Evolutionary conservation across 2,113 vertebrate species (phyloP).

Genomic region (Chaetodon auriga): DNA sequence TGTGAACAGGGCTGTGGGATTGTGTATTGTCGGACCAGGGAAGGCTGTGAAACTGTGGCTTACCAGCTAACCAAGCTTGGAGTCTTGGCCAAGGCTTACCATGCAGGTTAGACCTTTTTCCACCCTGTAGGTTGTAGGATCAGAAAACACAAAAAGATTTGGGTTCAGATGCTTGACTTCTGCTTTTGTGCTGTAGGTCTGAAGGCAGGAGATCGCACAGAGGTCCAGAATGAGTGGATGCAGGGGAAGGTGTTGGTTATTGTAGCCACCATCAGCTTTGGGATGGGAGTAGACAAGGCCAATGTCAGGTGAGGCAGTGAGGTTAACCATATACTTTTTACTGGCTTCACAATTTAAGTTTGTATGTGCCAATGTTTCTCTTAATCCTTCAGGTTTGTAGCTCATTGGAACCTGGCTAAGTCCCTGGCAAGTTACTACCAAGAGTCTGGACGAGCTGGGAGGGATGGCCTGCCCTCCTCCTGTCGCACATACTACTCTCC

Average conservation of each 20-base stretch:
- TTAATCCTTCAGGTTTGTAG: slow-evolving; percentile 89
- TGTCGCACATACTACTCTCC: slow-evolving; percentile 96
- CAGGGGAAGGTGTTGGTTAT: slow-evolving; percentile 93
- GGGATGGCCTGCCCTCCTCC: slow-evolving; percentile 92
- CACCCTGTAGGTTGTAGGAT: neutral
- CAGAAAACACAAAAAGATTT: neutral
- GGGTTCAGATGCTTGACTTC: neutral
- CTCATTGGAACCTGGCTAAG: slow-evolving; percentile 98
- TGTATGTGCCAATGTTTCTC: neutral
- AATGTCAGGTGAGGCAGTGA: slow-evolving; percentile 89
- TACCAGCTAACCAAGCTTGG: slow-evolving; percentile 90
- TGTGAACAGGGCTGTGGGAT: slow-evolving; percentile 92
- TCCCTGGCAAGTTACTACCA: slow-evolving; percentile 98
- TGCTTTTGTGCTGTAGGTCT: slow-evolving; percentile 82
- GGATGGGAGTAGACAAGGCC: slow-evolving; percentile 98
- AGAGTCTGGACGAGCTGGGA: slow-evolving; percentile 95
- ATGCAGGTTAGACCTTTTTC: slow-evolving; percentile 88
- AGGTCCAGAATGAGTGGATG: slow-evolving; percentile 95
- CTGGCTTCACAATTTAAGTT: neutral
- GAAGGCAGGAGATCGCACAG: slow-evolving; percentile 90
- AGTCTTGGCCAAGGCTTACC: slow-evolving; percentile 92
- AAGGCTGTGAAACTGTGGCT: slow-evolving; percentile 93
- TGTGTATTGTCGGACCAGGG: slow-evolving; percentile 96
- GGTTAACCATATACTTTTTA: neutral
- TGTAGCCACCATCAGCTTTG: slow-evolving; percentile 98